phyloP scores from a whole-genome alignment of 2,797 vertebrate genomes.

The Takifugu rubripes region DNA sequence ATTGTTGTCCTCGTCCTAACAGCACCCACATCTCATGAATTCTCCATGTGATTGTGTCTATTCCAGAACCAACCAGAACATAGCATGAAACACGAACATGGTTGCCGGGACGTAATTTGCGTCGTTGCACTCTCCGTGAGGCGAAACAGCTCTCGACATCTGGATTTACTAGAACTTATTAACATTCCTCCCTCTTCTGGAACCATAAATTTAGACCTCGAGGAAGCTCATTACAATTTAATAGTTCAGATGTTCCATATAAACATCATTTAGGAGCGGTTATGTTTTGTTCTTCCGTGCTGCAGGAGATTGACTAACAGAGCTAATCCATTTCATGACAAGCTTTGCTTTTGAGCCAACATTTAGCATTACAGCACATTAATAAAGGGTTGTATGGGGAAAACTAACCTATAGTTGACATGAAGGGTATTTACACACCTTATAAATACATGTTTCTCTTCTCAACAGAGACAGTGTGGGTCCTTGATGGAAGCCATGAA shows the following conservation, averaged over 20 bases:
- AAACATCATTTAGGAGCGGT: slow-evolving; percentile 7
- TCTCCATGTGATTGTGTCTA: background rate
- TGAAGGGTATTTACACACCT: too few relatives aligned
- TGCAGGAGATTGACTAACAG: background rate
- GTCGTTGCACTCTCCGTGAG: background rate
- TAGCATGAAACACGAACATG: background rate
- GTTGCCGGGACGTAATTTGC: background rate
- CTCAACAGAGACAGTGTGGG: too few relatives aligned
- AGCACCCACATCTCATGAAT: background rate
- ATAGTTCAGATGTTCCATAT: slow-evolving; percentile 24
- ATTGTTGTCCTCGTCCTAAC: too few relatives aligned
- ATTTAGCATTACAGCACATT: too few relatives aligned
- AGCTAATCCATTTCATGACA: too few relatives aligned
- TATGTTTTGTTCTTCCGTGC: background rate
- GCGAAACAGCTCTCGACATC: slow-evolving; percentile 19
- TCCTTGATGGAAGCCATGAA: too few relatives aligned
- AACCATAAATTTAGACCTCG: slow-evolving; percentile 13
- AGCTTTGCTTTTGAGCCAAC: too few relatives aligned
- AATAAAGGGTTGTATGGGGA: too few relatives aligned
- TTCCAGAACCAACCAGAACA: background rate
- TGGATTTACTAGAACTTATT: slow-evolving; percentile 23
- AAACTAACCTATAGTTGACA: too few relatives aligned
- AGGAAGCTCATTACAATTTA: slow-evolving; percentile 37
- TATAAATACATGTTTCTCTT: too few relatives aligned
- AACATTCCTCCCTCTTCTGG: slow-evolving; percentile 34